These are phyloP conservation scores for Channallabes apus DNA, from an alignment of 2,797 vertebrate genomes.

Conservation along the genomic window DNA sequence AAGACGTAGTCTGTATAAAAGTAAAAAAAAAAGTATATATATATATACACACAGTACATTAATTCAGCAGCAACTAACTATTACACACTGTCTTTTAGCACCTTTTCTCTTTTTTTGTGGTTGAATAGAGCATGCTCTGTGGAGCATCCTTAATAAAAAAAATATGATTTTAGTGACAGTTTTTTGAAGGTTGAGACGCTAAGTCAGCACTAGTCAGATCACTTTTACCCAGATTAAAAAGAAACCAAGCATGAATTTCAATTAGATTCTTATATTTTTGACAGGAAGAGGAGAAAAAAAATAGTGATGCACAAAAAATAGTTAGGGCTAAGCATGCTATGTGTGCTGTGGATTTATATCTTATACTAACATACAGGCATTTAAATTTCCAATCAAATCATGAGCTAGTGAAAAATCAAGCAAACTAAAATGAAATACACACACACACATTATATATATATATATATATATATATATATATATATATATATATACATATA, in stretches of 20 bases:
- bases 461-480: too few relatives aligned
- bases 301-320: background rate
- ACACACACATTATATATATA: too few relatives aligned
- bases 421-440: background rate
- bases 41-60: background rate
- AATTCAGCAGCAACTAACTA: background rate
- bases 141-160: background rate
- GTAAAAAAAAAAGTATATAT: too few relatives aligned
- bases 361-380: background rate
- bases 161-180: conserved; percentile 1
- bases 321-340: background rate
- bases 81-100: background rate
- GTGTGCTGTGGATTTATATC: background rate
- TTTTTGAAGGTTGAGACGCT: conserved; percentile 55
- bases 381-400: background rate
- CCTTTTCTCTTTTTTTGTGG: background rate
- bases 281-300: background rate
- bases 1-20: background rate
- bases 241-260: conserved; percentile 73
- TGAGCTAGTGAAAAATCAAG: background rate
- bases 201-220: conserved; percentile 63
- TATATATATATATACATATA: too few relatives aligned
- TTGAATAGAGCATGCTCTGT: background rate
- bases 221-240: conserved; percentile 70
- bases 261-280: conserved; percentile 68